Evolutionary conservation across 2,113 vertebrate genomes (phyloP).

Genomic region (Dicerorhinus sumatrensis): DNA sequence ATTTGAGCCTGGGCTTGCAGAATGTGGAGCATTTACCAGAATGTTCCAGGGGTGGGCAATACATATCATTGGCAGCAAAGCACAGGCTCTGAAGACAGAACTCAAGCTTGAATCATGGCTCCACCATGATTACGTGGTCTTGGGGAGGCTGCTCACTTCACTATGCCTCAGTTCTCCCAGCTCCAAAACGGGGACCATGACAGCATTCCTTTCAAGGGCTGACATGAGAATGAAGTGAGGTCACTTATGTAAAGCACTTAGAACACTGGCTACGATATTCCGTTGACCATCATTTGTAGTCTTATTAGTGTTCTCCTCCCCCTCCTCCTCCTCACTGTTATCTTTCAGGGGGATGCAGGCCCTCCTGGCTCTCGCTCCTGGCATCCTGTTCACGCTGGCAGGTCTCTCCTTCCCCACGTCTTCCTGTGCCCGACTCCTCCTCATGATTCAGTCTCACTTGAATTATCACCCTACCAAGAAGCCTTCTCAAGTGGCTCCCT

Average conservation of each 20-base stretch:
- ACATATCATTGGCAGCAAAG: not conserved
- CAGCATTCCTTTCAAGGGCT: not conserved
- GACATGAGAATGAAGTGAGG: not conserved
- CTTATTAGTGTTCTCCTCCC: not conserved
- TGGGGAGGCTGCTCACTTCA: not conserved
- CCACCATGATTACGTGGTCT: not conserved
- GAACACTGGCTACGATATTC: not conserved
- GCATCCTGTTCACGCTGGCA: not conserved
- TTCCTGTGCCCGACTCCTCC: not conserved
- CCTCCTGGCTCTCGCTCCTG: not conserved
- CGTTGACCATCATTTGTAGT: not conserved
- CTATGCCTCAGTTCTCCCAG: not conserved
- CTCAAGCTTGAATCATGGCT: not conserved
- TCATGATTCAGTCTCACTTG: not conserved
- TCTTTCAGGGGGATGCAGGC: not conserved
- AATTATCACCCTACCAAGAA: not conserved
- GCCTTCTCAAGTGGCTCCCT: not conserved
- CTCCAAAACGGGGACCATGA: not conserved
- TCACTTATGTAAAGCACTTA: not conserved
- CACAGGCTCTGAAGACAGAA: not conserved
- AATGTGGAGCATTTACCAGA: not conserved
- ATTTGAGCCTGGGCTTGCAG: not conserved
- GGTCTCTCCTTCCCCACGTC: not conserved
- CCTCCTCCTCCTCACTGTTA: too few relatives aligned
- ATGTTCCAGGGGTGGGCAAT: not conserved